These are phyloP conservation scores for Drosophila kuntzei DNA, from an alignment of 2,888 invertebrate species.

Conservation along the genomic window DNA sequence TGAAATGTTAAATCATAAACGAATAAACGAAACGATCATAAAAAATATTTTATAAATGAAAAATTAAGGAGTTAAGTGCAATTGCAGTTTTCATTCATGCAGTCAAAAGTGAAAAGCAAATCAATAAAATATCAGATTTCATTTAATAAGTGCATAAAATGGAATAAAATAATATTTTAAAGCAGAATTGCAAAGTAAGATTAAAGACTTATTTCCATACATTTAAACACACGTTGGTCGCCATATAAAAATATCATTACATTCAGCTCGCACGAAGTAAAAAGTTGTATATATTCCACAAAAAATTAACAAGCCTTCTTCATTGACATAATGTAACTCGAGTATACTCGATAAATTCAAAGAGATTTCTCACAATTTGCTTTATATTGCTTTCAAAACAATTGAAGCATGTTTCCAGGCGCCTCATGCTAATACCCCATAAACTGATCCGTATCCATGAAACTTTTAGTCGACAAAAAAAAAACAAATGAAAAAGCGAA, in stretches of 20 bases:
- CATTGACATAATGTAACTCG: slow-evolving; percentile 14
- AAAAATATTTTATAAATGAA: background rate
- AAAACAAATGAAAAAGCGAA: slow-evolving; percentile 5
- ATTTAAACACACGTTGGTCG: slow-evolving; percentile 6
- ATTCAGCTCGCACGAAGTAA: background rate
- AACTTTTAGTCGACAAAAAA: slow-evolving; percentile 26
- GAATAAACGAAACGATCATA: no score
- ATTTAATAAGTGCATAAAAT: slow-evolving; percentile 1
- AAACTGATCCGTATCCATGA: slow-evolving; percentile 26
- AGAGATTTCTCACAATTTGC: slow-evolving; percentile 42
- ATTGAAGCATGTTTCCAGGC: slow-evolving; percentile 23
- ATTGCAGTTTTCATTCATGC: slow-evolving; percentile 13
- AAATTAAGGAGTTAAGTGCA: slow-evolving; percentile 13
- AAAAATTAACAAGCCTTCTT: background rate
- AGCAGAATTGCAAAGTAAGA: background rate
- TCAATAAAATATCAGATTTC: background rate
- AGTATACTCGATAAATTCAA: slow-evolving; percentile 43
- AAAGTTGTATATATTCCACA: background rate
- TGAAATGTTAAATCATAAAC: slow-evolving; percentile 10
- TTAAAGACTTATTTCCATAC: slow-evolving; percentile 1
- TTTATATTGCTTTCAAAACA: slow-evolving; percentile 25
- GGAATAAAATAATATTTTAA: background rate
- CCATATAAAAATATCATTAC: background rate
- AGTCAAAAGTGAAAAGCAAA: slow-evolving; percentile 9
- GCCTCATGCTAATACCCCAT: slow-evolving; percentile 11